Base-by-base conservation (phyloP, 1,140 invertebrate genomes). In the Euura lappo region DNA sequence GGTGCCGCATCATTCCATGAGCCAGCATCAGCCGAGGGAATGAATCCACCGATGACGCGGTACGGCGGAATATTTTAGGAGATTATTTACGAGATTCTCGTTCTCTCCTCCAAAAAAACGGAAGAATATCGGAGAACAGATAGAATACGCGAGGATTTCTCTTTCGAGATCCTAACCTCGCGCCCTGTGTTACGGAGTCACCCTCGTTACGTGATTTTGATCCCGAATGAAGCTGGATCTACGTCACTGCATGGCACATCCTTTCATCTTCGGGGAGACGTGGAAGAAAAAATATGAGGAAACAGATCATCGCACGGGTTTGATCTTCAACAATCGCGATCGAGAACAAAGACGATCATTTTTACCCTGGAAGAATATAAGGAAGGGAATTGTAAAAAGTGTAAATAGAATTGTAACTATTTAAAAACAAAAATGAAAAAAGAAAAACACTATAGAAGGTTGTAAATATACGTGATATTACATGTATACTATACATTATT, bases 21-120 rank as follows among this genome's bases (percentile, higher is more conserved):
- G 77, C 8, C 83, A 84, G 73, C 85, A 86, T 74, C 80, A 78
- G 43, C 71, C 78, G 44, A 84, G 83, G 43, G 84, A 85, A 83
- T 86, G 78, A 85, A 75, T 76, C 10, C 70, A 42, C 43, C 72
- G 43, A 68, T 60, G 51, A 60, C 51, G 51, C 51, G 51, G 28
- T 28, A 28, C 47, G 47, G 8, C 8, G 51, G 10, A 60, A 3
- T 11, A 60, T 60, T 60, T 60, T 5, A 60, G 51, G 51, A 60
- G 8, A 6, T 11, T 3, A 60, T 60, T 60, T n/a, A 6, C 8
- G 51, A 60, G 3, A 60, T 11, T 11, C 51, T 8, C 51, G 3
- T 8, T n/a, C 2, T 3, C 47, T 28, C 28, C 28, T 28, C 28
- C 28, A 28, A 28, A 28, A 28, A 28, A 28, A 28, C 28, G 28